Evolutionary conservation across 2,888 invertebrate species (phyloP), one percentile per base, ranked within the genome.

Genomic region (Metalampra italica): DNA sequence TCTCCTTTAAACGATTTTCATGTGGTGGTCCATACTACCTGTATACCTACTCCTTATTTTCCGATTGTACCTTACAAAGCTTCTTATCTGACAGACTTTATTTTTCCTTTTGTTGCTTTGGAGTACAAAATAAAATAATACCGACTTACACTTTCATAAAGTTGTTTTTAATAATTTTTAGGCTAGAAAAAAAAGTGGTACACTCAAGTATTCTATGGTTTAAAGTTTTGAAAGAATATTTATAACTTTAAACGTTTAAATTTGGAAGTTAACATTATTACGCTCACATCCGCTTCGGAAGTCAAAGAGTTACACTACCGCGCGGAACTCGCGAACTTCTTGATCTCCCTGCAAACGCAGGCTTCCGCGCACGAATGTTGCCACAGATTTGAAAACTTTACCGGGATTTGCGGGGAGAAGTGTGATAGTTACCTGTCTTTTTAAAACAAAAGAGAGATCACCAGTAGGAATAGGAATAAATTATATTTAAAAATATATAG

Each of bases 191-290:
- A n/a, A n/a, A n/a, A n/a, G n/a, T n/a, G n/a, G n/a, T n/a, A n/a
- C n/a, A n/a, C n/a, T n/a, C n/a, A n/a, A n/a, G n/a, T n/a, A n/a
- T n/a, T n/a, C n/a, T n/a, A n/a, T n/a, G n/a, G n/a, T n/a, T n/a
- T n/a, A n/a, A n/a, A n/a, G n/a, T n/a, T n/a, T n/a, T n/a, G n/a
- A n/a, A n/a, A n/a, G n/a, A n/a, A n/a, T n/a, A n/a, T n/a, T n/a
- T n/a, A n/a, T n/a, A 66, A 64, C 58, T 64, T 66, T 49, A 49
- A 55, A 59, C 59, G 56, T 59, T 64, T 47, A 47, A 38, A 51
- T 45, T 30, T 32, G 49, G 14, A 49, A 49, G 42, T 42, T 39
- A 44, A 46, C 45, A 34, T 47, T 11, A 42, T 36, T 44, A 44
- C 40, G 37, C n/a, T 9, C 9, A 14, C 47, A 43, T 47, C 47